A percentile compares a stretch with the other conserved stretches of the same genome.
These are phyloP conservation scores for Etia nguti DNA, from an alignment of 2,113 vertebrate species.

Conservation along the genomic window DNA sequence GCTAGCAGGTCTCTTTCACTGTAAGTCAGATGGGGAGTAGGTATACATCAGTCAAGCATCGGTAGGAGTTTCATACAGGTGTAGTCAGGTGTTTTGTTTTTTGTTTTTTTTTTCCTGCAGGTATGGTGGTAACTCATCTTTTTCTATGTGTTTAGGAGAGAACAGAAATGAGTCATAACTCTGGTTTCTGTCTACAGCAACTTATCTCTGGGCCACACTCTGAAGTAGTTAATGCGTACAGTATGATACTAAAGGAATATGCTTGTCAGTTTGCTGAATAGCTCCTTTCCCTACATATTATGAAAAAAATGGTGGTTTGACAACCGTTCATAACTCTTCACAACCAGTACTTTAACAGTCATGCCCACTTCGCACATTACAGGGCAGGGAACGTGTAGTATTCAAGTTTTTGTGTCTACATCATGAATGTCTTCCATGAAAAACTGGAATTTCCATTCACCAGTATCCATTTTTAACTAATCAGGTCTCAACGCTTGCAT, in stretches of 20 bases:
- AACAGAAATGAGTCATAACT: background rate
- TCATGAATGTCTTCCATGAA: background rate
- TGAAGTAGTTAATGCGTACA: background rate
- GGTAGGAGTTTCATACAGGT: slow-evolving; percentile 10
- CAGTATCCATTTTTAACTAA: background rate
- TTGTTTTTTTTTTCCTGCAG: background rate
- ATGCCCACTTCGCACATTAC: background rate
- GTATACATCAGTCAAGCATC: slow-evolving; percentile 9
- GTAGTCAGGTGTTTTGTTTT: background rate
- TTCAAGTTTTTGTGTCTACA: background rate
- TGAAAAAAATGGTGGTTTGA: background rate
- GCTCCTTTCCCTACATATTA: background rate
- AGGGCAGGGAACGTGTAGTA: background rate
- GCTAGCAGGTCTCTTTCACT: slow-evolving; percentile 24
- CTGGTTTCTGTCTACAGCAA: background rate
- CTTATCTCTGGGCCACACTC: background rate
- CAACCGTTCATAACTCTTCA: background rate
- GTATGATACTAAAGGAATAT: background rate
- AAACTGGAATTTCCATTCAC: background rate
- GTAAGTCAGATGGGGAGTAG: slow-evolving; percentile 16
- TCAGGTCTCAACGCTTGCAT: background rate
- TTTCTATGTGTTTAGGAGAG: background rate
- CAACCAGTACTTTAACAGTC: background rate
- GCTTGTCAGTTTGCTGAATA: background rate
- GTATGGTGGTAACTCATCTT: background rate